phyloP scores from a whole-genome alignment of 2,113 vertebrate genomes.

The Charina bottae region DNA sequence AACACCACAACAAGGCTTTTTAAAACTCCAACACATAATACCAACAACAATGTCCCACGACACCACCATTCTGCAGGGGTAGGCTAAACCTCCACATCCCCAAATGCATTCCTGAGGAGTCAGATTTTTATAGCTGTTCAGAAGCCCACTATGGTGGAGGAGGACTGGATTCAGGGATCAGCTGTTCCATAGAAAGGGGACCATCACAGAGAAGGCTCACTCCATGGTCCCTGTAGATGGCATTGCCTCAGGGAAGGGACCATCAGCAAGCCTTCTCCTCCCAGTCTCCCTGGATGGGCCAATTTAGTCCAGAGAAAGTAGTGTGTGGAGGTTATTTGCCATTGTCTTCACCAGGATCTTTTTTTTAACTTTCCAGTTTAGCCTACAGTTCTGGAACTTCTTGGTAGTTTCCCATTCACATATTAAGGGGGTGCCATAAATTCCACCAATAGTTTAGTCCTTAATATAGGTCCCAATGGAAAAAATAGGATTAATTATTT shows the following conservation, averaged over 20 bases:
- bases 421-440: background rate
- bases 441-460: background rate
- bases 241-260: background rate
- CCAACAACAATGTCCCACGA: no score
- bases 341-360: background rate
- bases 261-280: background rate
- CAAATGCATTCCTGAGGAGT: no score
- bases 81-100: no score
- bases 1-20: no score
- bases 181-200: background rate
- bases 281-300: background rate
- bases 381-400: background rate
- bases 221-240: background rate
- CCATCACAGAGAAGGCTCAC: background rate
- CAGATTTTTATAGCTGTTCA: no score
- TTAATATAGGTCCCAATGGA: background rate
- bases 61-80: no score
- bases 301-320: background rate
- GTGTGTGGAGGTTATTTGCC: background rate
- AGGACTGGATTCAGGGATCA: background rate
- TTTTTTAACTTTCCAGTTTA: background rate
- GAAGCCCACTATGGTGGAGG: background rate
- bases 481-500: background rate
- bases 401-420: background rate
- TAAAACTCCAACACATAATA: no score